Evolutionary conservation across 1,140 invertebrate species (phyloP).

Genomic region (Caenorhabditis elegans): WBcel235 BX284605.5:2766501-2767000

Average conservation of each 20-base stretch:
- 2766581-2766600: slow-evolving; percentile 48
- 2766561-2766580: slow-evolving; percentile 33
- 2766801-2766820: too few species aligned
- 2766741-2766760: too few species aligned
- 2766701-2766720: neutral
- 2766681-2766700: slow-evolving; percentile 71
- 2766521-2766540: neutral
- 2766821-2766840: too few species aligned
- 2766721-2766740: neutral
- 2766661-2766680: slow-evolving; percentile 75
- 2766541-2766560: slow-evolving; percentile 6
- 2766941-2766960: neutral
- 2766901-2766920: too few species aligned
- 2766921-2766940: too few species aligned
- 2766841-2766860: too few species aligned
- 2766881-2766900: too few species aligned
- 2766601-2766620: slow-evolving; percentile 73
- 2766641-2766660: slow-evolving; percentile 72
- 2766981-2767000: neutral
- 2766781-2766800: too few species aligned
- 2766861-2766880: too few species aligned
- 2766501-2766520: neutral
- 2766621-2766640: slow-evolving; percentile 80
- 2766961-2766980: too few species aligned
- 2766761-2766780: too few species aligned